A percentile compares a stretch with the other conserved stretches of the same genome.
These are phyloP conservation scores for Hypercompe scribonia DNA, from an alignment of 2,888 invertebrate species.

Conservation along the genomic window DNA sequence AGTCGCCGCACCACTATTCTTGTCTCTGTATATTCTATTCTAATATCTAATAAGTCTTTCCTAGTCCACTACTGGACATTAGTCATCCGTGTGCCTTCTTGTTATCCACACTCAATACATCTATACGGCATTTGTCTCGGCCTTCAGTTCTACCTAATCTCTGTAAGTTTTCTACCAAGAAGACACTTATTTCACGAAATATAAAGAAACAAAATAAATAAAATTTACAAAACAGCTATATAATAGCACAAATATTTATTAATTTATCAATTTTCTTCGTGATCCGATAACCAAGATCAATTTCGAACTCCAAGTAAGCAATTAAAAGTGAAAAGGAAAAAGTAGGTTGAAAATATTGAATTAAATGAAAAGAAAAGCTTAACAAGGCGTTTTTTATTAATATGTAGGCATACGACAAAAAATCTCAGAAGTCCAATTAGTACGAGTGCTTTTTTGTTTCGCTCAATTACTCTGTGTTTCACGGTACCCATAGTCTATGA, in stretches of 20 bases:
- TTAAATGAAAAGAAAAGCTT: conserved; percentile 20
- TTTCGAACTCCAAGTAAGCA: conserved; percentile 11
- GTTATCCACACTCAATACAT: no score
- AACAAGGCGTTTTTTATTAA: conserved; percentile 16
- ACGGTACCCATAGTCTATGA: neutral
- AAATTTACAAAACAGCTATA: neutral
- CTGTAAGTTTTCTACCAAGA: no score
- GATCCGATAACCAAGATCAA: conserved; percentile 15
- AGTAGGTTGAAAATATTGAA: conserved; percentile 18
- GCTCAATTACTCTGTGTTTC: conserved; percentile 12
- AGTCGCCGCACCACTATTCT: no score
- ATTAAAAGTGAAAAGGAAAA: conserved; percentile 14
- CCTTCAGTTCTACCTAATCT: no score
- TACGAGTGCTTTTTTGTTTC: conserved; percentile 18
- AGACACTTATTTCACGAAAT: no score
- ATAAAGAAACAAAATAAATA: neutral
- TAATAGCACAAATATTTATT: conserved; percentile 1
- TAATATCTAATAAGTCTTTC: no score
- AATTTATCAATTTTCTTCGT: neutral
- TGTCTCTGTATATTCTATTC: no score
- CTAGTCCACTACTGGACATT: no score
- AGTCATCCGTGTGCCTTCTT: no score
- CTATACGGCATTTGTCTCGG: no score
- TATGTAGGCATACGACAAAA: conserved; percentile 9
- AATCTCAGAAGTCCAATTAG: conserved; percentile 28